Percentiles rank a stretch among this genome's conserved stretches.
Evolutionary conservation across 2,113 vertebrate species (phyloP).

Genomic region (Prinia subflava): DNA sequence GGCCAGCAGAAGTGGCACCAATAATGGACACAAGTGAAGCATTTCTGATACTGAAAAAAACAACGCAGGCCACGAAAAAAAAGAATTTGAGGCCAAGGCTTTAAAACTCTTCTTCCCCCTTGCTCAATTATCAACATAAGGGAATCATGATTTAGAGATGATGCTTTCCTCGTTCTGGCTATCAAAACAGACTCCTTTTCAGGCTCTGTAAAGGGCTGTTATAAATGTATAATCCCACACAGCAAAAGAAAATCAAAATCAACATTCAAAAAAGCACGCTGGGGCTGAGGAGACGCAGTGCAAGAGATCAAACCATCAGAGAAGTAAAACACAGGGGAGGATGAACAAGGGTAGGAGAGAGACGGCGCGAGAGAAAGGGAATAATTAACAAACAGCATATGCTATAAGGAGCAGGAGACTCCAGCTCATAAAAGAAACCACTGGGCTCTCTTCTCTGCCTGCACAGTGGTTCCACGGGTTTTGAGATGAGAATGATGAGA

Average conservation of each 20-base stretch:
- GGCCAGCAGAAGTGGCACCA: neutral
- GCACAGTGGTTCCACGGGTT: neutral
- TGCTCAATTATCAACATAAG: neutral
- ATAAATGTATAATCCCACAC: constrained; percentile 5
- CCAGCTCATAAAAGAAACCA: neutral
- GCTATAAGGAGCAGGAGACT: neutral
- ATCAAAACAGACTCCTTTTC: neutral
- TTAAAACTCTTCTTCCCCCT: neutral
- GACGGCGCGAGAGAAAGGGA: neutral
- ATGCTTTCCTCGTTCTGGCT: neutral
- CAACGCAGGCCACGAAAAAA: neutral
- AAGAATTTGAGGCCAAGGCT: neutral
- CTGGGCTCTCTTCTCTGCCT: neutral
- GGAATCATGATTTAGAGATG: neutral
- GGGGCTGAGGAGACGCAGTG: neutral
- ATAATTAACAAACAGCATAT: neutral
- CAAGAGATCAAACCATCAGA: neutral
- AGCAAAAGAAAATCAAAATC: constrained; percentile 14
- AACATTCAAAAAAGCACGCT: neutral
- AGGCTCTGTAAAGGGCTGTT: neutral
- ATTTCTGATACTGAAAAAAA: neutral
- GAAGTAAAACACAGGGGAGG: neutral
- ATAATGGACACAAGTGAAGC: neutral
- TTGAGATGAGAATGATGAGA: neutral
- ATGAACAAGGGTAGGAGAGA: neutral